Conservation (phyloP, 2,888 invertebrate genomes). For the Plusia festucae region DNA sequence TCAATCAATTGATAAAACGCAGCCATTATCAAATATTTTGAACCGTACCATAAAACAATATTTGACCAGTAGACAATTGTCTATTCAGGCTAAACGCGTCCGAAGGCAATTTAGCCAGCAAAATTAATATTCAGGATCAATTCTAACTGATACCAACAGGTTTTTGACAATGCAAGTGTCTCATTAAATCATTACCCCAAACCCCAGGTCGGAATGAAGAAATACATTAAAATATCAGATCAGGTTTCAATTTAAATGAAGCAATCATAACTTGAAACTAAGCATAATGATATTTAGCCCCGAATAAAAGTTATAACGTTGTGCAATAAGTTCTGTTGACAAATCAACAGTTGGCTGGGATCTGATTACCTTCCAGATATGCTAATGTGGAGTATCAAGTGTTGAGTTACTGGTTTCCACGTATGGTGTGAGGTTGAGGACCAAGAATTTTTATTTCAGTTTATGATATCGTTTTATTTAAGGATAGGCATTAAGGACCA, state of each 20-base stretch:
- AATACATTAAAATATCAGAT: conserved; percentile 52
- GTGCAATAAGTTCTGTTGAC: conserved; percentile 66
- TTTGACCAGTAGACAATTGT: conserved; percentile 16
- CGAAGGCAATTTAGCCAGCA: conserved; percentile 16
- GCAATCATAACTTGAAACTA: conserved; percentile 55
- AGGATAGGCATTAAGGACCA: background rate
- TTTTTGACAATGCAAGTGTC: conserved; percentile 36
- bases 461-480: background rate
- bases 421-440: conserved; percentile 32
- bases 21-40: conserved; percentile 1
- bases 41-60: conserved; percentile 15
- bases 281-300: conserved; percentile 53
- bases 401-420: conserved; percentile 43
- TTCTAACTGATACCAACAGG: conserved; percentile 41
- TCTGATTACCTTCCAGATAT: conserved; percentile 63
- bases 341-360: conserved; percentile 63
- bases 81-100: conserved; percentile 20
- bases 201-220: conserved; percentile 43
- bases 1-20: background rate
- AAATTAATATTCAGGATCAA: conserved; percentile 42
- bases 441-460: background rate
- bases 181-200: conserved; percentile 40
- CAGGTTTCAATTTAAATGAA: conserved; percentile 47
- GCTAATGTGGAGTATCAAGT: conserved; percentile 53
- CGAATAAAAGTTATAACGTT: conserved; percentile 54